Evolutionary conservation across 2,888 invertebrate species (phyloP), one percentile per base, ranked within the genome.

Genomic region (Hydropsyche betteni): DNA sequence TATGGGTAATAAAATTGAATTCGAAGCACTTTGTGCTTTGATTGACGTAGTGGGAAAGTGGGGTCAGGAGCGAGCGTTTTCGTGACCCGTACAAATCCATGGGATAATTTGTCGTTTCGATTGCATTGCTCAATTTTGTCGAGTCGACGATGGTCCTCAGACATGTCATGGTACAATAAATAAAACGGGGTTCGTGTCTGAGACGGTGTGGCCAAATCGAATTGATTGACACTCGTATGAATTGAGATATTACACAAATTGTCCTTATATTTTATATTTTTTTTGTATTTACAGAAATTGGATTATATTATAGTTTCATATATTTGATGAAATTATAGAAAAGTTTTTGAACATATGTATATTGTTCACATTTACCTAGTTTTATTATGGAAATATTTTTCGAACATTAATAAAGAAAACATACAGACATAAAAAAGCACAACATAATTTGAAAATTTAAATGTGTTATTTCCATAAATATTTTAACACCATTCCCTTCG

Each of bases 51-150:
- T 10, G 44, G 44, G 44, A 8, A 10, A 44, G 44, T 44, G 44
- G 44, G 24, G 24, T 1, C 44, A 44, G 6, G 44, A 24, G 24
- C 24, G 44, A 8, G 44, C 24, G 8, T 36, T 64, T 64, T 64
- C 64, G 64, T 64, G 64, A 36, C 12, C 64, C 34, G 10, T 64
- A 36, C 58, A 58, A 58, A 16, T 58, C 58, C 3, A 58, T 24
- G 16, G 36, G 68, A 69, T 69, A 69, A 70, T 70, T 70, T 34
- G 70, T 51, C 69, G n/a, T 44, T 36, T 44, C 44, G 71, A 74
- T 76, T 75, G 75, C 76, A 79, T 76, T 77, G 79, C 77, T 79
- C 79, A 79, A 79, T 79, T 79, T 77, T 71, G 73, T 75, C 75
- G 75, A 74, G 68, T 24, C 55, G 50, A 44, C 64, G 68, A 58